These are phyloP conservation scores for Drosophila pandora DNA, from an alignment of 1,140 invertebrate genomes.

Conservation along the genomic window DNA sequence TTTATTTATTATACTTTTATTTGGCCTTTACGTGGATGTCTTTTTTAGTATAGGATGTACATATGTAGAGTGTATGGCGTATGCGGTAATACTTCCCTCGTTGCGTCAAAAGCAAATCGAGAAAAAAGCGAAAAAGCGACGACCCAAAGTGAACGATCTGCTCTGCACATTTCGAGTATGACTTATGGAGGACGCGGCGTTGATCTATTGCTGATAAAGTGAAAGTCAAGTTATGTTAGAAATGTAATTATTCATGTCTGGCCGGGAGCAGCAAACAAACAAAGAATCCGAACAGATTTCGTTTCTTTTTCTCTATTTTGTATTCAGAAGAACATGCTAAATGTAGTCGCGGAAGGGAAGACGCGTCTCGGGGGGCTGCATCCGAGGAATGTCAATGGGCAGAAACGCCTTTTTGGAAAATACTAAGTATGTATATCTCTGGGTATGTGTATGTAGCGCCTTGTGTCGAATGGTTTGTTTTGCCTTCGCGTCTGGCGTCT, in stretches of 20 bases:
- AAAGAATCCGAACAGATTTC: conserved; percentile 19
- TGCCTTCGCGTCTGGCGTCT: conserved; percentile 51
- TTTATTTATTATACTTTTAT: conserved; percentile 64
- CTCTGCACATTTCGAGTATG: conserved; percentile 15
- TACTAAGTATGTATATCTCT: neutral
- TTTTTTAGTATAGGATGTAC: conserved; percentile 33
- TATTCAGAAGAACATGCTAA: conserved; percentile 43
- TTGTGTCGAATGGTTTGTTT: conserved; percentile 38
- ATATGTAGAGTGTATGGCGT: conserved; percentile 17
- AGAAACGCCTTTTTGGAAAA: conserved; percentile 52
- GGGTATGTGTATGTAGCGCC: conserved; percentile 18
- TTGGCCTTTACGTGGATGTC: conserved; percentile 56
- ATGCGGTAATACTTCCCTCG: conserved; percentile 65
- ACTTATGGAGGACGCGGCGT: conserved; percentile 48
- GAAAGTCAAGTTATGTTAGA: conserved; percentile 79
- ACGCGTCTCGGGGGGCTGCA: conserved; percentile 6
- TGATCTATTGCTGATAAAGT: conserved; percentile 77
- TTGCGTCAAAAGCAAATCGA: conserved; percentile 32
- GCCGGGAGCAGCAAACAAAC: conserved; percentile 15
- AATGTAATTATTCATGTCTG: conserved; percentile 76
- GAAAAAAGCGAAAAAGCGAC: neutral
- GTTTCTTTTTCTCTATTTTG: neutral
- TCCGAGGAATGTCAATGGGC: conserved; percentile 33
- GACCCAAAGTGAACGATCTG: conserved; percentile 21
- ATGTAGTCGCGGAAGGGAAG: conserved; percentile 19